Base-by-base conservation (phyloP, 2,888 invertebrate genomes). In the Atrina japonica region DNA sequence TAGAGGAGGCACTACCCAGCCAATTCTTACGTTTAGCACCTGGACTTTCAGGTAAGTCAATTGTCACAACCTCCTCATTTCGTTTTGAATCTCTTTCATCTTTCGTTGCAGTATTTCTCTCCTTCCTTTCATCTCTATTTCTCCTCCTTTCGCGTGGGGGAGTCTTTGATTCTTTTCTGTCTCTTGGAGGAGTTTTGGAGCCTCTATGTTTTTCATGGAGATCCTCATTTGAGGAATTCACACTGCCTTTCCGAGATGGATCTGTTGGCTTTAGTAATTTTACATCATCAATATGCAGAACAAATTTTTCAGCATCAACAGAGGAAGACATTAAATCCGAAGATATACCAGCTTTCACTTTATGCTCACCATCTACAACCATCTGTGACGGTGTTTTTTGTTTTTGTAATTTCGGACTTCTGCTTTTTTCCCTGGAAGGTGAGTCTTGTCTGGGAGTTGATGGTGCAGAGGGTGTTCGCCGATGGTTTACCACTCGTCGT, bases 391-490 rank as follows among this genome's bases (percentile, higher is more conserved):
- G 50, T 0, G 61, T 63, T 29, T 72, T 74, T 18, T 73, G 73
- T 21, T 60, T 66, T 3, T 60, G 49, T 50, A 47, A 52, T 25
- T 21, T 64, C 11, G 11, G 60, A 58, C 41, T 68, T 16, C 25
- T 52, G 53, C 21, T 59, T 30, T 27, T 52, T 18, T 45, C 43
- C 23, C 45, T 64, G 50, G 23, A 53, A 18, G 70, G 59, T 11
- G 49, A 53, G n/a, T 85, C 83, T 53, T 80, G 78, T 27, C 80
- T 72, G 3, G 87, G 87, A 3, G 85, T 86, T 45, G 78, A 77
- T 1, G 86, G 86, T 43, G 84, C 87, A 11, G 86, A 86, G 0
- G 86, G 83, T 2, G 84, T 80, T 41, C 84, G 79, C n/a, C 86
- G 73, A 59, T 86, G 86, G 59, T 73, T 72, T 18, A 84, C 75